Evolutionary conservation across 2,113 vertebrate genomes (phyloP), one percentile per base, ranked within the genome.

Genomic region (Callipepla californica): DNA sequence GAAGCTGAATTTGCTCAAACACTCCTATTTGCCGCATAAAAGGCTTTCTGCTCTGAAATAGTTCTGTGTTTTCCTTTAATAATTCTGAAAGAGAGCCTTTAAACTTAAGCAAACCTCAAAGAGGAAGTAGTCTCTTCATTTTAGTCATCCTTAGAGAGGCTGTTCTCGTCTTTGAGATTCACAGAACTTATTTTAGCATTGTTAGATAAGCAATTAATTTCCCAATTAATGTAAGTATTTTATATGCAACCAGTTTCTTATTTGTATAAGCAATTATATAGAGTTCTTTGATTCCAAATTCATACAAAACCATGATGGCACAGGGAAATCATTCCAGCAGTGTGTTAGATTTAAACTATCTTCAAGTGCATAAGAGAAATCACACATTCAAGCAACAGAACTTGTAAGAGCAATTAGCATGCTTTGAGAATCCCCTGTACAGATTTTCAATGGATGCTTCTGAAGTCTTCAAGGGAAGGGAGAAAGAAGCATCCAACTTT

Each of bases 281-380:
- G 5, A 92, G 30, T 58, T 42, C 67, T 96, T 92, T 93, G 93
- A 95, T 94, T 92, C 78, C 58, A 81, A 89, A 92, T 91, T 15
- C 81, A 30, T 30, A 61, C 25, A 45, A 47, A 63, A 14, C 2
- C 32, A 68, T 18, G 66, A 38, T 42, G 61, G 66, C 48, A 26
- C 0, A 10, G 32, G 45, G 47, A 76, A 79, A 77, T 53, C 5
- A 28, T 28, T 72, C 72, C 67, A 42, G 17, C 19, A 77, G 42
- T 28, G 79, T 66, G 68, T 80, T 67, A 51, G 57, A 15, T 23
- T 7, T 51, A 44, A 81, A 32, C 20, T 11, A 25, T 55, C 19
- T 10, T 17, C 19, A 5, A 1, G 19, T 48, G 48, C 79, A 48
- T 32, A 47, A 30, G 1, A 3, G 32, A 61, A 87, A 15, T 11